Conservation (phyloP, 2,888 invertebrate genomes). For the Cremastinae sp. region DNA sequence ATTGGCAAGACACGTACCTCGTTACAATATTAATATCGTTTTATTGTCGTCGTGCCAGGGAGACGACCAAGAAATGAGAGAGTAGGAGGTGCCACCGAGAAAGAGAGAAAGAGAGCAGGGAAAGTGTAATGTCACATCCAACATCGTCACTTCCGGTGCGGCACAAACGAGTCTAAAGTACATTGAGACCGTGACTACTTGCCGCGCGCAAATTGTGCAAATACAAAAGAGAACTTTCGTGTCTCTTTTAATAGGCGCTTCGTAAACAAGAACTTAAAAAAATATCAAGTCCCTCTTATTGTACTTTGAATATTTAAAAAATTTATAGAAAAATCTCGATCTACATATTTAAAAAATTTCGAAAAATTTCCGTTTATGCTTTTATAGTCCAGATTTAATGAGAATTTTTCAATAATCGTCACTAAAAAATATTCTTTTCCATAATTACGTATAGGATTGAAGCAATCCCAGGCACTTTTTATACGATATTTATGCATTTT, state of each 20-base stretch:
- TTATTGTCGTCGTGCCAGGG: constrained; percentile 20
- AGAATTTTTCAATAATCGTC: too few species aligned
- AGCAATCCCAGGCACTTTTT: too few species aligned
- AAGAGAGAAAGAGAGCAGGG: constrained; percentile 12
- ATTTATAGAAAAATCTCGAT: too few species aligned
- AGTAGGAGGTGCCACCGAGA: constrained; percentile 13
- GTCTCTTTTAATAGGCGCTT: too few species aligned
- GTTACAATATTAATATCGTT: constrained; percentile 50
- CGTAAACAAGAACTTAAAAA: too few species aligned
- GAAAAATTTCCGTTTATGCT: too few species aligned
- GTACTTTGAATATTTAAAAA: too few species aligned
- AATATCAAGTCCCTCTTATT: background rate
- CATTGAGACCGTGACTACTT: constrained; percentile 60
- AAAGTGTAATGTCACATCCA: constrained; percentile 61
- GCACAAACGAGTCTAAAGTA: constrained; percentile 72
- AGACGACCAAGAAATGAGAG: constrained; percentile 4
- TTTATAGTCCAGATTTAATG: too few species aligned
- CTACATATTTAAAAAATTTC: too few species aligned
- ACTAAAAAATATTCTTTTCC: too few species aligned
- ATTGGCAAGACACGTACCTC: constrained; percentile 49
- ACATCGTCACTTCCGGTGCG: constrained; percentile 74
- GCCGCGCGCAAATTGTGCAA: constrained; percentile 21
- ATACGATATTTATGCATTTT: too few species aligned
- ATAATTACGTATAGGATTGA: too few species aligned
- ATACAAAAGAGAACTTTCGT: background rate